Evolutionary conservation across 1,140 invertebrate genomes (phyloP).

Genomic region (Pseudomyrmex concolor): DNA sequence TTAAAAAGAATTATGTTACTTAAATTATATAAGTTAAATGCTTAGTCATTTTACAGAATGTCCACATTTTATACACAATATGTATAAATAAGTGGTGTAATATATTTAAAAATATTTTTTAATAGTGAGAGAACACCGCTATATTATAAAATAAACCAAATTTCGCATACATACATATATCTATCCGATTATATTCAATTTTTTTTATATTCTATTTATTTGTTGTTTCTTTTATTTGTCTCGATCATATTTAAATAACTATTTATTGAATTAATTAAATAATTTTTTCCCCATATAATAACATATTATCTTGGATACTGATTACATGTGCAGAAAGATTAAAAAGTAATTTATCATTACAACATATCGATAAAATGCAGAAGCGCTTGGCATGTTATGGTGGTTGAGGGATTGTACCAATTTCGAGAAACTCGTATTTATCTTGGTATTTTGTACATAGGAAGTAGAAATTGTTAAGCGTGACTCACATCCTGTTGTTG

Average conservation of each 20-base stretch:
- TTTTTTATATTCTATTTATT: slow-evolving; percentile 33
- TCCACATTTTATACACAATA: slow-evolving; percentile 1
- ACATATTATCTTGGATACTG: not conserved
- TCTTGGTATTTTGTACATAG: slow-evolving; percentile 80
- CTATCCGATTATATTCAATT: slow-evolving; percentile 19
- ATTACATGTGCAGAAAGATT: not conserved
- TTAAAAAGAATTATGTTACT: not conserved
- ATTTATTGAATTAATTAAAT: not conserved
- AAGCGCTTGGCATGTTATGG: slow-evolving; percentile 44
- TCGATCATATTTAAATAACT: not conserved
- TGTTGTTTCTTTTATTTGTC: slow-evolving; percentile 23
- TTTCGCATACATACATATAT: not conserved
- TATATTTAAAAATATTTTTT: slow-evolving; percentile 26
- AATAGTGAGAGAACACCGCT: slow-evolving; percentile 1
- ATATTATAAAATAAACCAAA: slow-evolving; percentile 12
- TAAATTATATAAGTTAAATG: slow-evolving; percentile 27
- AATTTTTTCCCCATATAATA: not conserved
- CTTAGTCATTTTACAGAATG: slow-evolving; percentile 9
- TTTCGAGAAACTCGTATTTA: slow-evolving; percentile 61
- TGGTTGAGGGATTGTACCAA: slow-evolving; percentile 45
- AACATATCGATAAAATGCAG: slow-evolving; percentile 45
- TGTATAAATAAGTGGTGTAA: slow-evolving; percentile 35
- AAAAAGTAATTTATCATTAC: slow-evolving; percentile 30
- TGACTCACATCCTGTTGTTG: slow-evolving; percentile 81
- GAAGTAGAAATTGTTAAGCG: slow-evolving; percentile 78